Base-by-base conservation (phyloP, 2,113 vertebrate species). In the Paradoxurus hermaphroditus region DNA sequence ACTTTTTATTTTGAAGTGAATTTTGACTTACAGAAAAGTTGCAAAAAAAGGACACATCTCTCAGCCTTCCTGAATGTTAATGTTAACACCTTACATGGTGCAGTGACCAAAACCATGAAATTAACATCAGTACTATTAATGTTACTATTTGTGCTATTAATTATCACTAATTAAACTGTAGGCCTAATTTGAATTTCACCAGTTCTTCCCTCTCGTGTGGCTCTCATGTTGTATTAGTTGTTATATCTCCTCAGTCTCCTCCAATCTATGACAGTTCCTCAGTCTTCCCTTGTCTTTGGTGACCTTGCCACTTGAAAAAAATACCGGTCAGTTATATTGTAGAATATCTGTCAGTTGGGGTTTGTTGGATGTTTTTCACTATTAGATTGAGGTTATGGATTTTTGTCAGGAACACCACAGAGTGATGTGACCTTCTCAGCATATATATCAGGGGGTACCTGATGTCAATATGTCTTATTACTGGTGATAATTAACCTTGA, bases 1-100 rank as follows among this genome's bases (percentile, higher is more conserved):
- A 44, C 27, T 41, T 90, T 87, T 84, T 44, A 65, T 94, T 94
- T 82, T 77, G 27, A 92, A 95, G 63, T 67, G 4, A 39, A 53
- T 75, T 86, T 81, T 84, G 36, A 91, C 27, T 65, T 73, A 70
- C 7, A 87, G 63, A 95, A 90, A 62, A 75, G n/a, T 87, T 94
- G 10, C 41, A 39, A 83, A 82, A 82, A 29, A 36, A 73, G 68
- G n/a, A 27, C 4, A 10, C 7, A 13, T 39, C 9, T 70, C 44
- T 81, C 82, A 84, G 39, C 19, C 92, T 36, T 15, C 13, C 81
- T 46, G 62, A 84, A 78, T 67, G 21, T 72, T 87, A 75, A 89
- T 81, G 31, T 51, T 85, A 90, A 19, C 70, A 88, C 34, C 34
- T 87, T 70, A 31, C 39, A 25, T 68, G 73, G 9, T 7, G 13